Evolutionary conservation across 2,797 vertebrate genomes (phyloP).

Genomic region (Moxostoma hubbsi): DNA sequence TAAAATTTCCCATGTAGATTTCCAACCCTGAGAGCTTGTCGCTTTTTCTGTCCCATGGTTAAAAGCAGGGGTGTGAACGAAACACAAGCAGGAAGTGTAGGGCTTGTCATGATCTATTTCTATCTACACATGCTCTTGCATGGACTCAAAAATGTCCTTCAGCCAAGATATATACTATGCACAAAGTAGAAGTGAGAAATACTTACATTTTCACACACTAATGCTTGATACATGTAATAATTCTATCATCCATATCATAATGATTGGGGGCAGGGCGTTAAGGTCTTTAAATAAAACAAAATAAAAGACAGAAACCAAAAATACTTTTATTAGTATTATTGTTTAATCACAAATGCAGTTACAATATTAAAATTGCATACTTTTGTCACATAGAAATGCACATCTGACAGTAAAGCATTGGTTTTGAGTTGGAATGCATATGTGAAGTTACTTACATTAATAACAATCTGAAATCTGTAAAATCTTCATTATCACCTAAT

Average conservation of each 20-base stretch:
- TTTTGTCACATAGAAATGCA: too few species aligned
- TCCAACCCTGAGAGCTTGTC: conserved; percentile 61
- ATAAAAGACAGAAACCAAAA: too few species aligned
- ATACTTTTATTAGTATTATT: too few species aligned
- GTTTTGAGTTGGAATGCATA: too few species aligned
- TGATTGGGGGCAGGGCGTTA: too few species aligned
- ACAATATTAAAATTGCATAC: too few species aligned
- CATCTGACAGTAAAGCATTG: too few species aligned
- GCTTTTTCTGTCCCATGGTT: conserved; percentile 31
- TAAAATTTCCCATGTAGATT: conserved; percentile 52
- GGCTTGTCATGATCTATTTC: conserved; percentile 52
- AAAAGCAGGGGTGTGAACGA: conserved; percentile 44
- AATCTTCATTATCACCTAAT: too few species aligned
- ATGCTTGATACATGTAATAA: neutral
- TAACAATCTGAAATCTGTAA: too few species aligned
- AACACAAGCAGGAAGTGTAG: conserved; percentile 41
- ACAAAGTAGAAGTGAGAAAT: conserved; percentile 10
- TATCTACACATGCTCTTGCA: conserved; percentile 41
- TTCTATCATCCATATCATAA: neutral
- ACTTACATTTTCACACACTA: conserved; percentile 14
- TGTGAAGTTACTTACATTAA: too few species aligned
- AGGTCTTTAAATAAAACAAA: too few species aligned
- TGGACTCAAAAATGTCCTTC: conserved; percentile 34
- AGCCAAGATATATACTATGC: conserved; percentile 23
- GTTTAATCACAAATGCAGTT: too few species aligned